phyloP scores from a whole-genome alignment of 2,113 vertebrate genomes.

The Sylvia atricapilla region DNA sequence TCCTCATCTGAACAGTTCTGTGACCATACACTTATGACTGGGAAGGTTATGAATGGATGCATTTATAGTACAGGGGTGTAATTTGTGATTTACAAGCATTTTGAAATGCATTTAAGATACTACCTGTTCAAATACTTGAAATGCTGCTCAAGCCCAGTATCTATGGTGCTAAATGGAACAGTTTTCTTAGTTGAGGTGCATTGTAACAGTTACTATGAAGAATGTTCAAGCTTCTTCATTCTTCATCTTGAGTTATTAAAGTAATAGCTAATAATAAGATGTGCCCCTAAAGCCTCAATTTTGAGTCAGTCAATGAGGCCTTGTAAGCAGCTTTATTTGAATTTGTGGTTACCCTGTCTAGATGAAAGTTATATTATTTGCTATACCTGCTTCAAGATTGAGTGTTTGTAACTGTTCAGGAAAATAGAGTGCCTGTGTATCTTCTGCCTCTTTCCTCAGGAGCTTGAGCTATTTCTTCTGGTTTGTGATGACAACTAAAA shows the following conservation, averaged over 20 bases:
- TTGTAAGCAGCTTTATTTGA: neutral
- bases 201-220: neutral
- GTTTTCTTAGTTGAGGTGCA: neutral
- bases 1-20: neutral
- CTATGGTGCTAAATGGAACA: neutral
- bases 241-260: neutral
- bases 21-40: neutral
- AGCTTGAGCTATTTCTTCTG: neutral
- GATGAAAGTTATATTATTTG: neutral
- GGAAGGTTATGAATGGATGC: neutral
- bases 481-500: neutral
- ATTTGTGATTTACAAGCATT: neutral
- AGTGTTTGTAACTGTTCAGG: rapidly evolving
- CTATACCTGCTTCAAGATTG: neutral
- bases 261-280: neutral
- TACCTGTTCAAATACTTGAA: neutral
- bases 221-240: neutral
- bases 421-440: neutral
- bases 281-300: neutral
- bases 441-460: neutral
- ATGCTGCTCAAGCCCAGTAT: neutral
- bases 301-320: neutral
- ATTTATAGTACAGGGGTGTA: neutral
- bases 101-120: neutral
- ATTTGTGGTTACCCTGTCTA: neutral